Evolutionary conservation across 2,797 vertebrate species (phyloP).

Genomic region (Hapalemur alaotrensis): DNA sequence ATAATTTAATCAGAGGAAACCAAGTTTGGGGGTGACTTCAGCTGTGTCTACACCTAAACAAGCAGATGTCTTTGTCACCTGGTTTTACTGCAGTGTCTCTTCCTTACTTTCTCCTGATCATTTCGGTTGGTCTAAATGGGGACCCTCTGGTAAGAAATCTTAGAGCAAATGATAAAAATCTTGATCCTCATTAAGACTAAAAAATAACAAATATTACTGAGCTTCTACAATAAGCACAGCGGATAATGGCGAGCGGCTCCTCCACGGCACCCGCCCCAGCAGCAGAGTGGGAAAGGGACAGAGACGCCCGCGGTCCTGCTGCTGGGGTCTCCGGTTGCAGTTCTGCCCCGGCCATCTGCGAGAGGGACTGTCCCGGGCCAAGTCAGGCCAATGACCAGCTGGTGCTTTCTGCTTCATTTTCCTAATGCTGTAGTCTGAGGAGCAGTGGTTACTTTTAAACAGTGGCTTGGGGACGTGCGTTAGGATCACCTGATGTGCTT

Average conservation of each 20-base stretch:
- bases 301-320: rapidly evolving
- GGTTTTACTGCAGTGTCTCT: background rate
- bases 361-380: background rate
- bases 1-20: background rate
- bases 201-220: background rate
- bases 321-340: rapidly evolving
- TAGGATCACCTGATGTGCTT: background rate
- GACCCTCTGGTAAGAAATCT: background rate
- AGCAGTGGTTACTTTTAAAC: background rate
- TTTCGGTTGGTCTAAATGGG: background rate
- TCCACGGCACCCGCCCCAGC: background rate
- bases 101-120: background rate
- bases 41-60: background rate
- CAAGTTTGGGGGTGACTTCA: background rate
- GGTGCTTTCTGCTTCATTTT: background rate
- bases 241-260: background rate
- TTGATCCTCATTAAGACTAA: background rate
- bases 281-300: background rate
- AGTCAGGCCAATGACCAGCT: background rate
- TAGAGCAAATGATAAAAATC: background rate
- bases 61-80: background rate
- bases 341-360: rapidly evolving
- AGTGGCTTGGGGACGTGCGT: background rate
- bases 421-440: background rate
- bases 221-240: background rate